These are phyloP conservation scores for Sitodiplosis mosellana DNA, from an alignment of 1,140 invertebrate genomes.

Conservation along the genomic window DNA sequence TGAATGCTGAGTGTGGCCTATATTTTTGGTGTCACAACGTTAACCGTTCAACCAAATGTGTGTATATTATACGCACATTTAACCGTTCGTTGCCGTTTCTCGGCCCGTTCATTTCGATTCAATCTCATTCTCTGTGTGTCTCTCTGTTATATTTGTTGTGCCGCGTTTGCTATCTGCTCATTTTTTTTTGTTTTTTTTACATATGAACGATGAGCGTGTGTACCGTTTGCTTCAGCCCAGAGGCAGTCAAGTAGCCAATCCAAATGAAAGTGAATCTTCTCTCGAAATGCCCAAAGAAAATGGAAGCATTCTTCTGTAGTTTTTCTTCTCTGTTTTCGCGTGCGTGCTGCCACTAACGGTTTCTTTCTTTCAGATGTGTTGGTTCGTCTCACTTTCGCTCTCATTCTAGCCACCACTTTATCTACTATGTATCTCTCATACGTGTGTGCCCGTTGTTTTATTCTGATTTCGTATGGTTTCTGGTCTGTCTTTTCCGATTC, in stretches of 20 bases:
- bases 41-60: background rate
- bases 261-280: background rate
- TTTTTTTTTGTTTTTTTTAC: too few relatives aligned
- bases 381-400: too few relatives aligned
- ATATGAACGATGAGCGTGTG: too few relatives aligned
- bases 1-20: background rate
- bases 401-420: background rate
- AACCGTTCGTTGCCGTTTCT: background rate
- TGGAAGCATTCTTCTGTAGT: background rate
- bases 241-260: background rate
- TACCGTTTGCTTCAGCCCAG: too few relatives aligned
- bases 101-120: background rate
- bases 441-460: slow-evolving; percentile 1
- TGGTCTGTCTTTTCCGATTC: too few relatives aligned
- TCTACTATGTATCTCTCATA: background rate
- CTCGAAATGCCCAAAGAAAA: background rate
- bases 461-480: background rate
- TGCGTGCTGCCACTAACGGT: background rate
- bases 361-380: background rate
- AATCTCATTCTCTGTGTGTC: background rate
- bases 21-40: background rate
- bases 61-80: background rate
- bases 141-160: too few relatives aligned
- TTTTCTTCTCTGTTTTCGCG: background rate
- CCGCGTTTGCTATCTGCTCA: too few relatives aligned